Evolutionary conservation across 2,113 vertebrate genomes (phyloP).

Genomic region (Toxostoma redivivum): DNA sequence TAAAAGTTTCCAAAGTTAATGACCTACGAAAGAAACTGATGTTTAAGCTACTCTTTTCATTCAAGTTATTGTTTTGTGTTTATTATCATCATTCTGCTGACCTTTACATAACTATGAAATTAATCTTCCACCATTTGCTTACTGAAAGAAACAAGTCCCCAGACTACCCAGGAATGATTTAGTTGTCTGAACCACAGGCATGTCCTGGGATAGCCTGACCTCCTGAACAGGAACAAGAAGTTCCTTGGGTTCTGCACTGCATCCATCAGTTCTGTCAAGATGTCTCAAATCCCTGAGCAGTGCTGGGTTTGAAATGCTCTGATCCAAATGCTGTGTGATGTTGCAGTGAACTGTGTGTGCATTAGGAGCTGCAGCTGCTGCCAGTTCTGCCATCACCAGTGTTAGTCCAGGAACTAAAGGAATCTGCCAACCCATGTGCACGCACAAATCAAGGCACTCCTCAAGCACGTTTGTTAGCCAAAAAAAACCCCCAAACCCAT

Average conservation of each 20-base stretch:
- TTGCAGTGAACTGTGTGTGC: neutral
- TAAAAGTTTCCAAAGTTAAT: neutral
- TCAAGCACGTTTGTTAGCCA: neutral
- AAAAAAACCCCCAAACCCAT: neutral
- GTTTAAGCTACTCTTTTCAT: neutral
- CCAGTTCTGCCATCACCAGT: constrained; percentile 8
- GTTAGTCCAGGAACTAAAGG: neutral
- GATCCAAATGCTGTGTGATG: neutral
- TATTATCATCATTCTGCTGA: neutral
- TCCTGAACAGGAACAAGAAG: neutral
- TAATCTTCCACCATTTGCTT: neutral
- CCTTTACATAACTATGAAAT: neutral
- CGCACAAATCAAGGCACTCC: neutral
- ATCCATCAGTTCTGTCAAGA: neutral
- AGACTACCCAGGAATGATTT: neutral
- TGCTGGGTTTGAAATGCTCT: neutral
- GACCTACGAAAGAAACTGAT: neutral
- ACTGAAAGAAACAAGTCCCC: neutral
- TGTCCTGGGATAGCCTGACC: neutral
- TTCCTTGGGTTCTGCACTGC: neutral
- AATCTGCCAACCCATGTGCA: neutral
- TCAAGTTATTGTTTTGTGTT: neutral
- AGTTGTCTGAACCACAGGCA: neutral
- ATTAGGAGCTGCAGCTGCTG: constrained; percentile 1
- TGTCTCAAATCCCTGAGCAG: neutral